Evolutionary conservation across 2,888 invertebrate species (phyloP), one percentile per base, ranked within the genome.

Genomic region (Allygus modestus): DNA sequence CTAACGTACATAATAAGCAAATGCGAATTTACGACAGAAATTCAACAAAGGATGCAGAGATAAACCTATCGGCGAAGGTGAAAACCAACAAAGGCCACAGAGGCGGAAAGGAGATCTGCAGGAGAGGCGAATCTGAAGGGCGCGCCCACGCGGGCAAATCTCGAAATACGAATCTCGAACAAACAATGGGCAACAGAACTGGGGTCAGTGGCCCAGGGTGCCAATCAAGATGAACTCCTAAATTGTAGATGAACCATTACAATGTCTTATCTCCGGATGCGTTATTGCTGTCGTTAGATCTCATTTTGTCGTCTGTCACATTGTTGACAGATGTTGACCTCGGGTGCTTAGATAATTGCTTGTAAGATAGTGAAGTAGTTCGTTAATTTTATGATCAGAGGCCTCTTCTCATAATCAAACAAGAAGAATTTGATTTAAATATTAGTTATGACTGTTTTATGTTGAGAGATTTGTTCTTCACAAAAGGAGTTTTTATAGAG

Each of bases 161-260:
- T 71, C n/a, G 26, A 41, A 71, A 71, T 41, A 37, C 71, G 41
- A 41, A 71, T 41, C 71, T 41, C 41, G 12, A 41, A 33, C 37
- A 71, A 71, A 71, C 71, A 71, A 71, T 71, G 41, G 71, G 33
- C 33, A 71, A 31, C 20, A 23, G 15, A n/a, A 5, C 69, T n/a
- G 41, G 41, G 71, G 71, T 71, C 71, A 71, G 20, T 20, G 71
- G 41, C 71, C 41, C 69, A 23, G n/a, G 41, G 37, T 23, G n/a
- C 31, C 69, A 41, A 41, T 71, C 23, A 41, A 71, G 71, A 71
- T 71, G 23, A 69, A 71, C 71, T 71, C 37, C 41, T 20, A 71
- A 71, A 71, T 23, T 71, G 23, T 23, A 71, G 41, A 33, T 41
- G 71, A 41, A 41, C 71, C 71, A 69, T 69, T 41, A 31, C 20